phyloP scores from a whole-genome alignment of 2,113 vertebrate species.

The Dunckerocampus dactyliophorus region DNA sequence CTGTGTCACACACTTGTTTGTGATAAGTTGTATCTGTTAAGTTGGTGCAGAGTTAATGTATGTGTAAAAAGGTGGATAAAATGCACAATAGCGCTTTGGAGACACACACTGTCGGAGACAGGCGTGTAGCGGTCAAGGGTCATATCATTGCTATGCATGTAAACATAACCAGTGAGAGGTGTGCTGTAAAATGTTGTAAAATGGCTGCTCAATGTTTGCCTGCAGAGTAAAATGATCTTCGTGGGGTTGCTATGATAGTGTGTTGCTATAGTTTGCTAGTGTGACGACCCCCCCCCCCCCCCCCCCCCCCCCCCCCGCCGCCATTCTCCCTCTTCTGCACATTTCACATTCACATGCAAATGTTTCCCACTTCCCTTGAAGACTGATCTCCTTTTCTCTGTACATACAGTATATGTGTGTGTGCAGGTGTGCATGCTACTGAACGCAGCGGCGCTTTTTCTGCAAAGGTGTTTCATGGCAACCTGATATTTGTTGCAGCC shows the following conservation, averaged over 20 bases:
- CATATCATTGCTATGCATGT: background rate
- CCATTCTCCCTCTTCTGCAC: background rate
- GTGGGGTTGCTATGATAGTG: background rate
- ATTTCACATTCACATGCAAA: background rate
- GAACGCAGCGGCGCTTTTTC: conserved; percentile 25
- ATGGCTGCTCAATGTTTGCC: conserved; percentile 19
- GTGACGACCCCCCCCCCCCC: too few species aligned
- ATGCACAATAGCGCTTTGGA: too few species aligned
- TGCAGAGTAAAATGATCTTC: background rate
- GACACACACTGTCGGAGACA: too few species aligned
- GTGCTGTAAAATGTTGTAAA: conserved; percentile 4
- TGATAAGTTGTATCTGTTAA: too few species aligned
- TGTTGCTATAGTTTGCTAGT: background rate
- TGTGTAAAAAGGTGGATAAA: too few species aligned
- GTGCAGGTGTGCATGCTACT: conserved; percentile 18
- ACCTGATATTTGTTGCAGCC: conserved; percentile 66
- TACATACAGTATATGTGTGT: conserved; percentile 8
- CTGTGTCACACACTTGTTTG: too few species aligned
- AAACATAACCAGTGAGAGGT: background rate
- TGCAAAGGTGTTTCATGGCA: conserved; percentile 64
- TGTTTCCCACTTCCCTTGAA: conserved; percentile 8
- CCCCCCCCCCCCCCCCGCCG: too few species aligned
- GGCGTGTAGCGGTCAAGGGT: background rate
- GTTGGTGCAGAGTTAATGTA: too few species aligned
- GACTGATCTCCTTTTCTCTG: background rate